phyloP scores from a whole-genome alignment of 23 tunicate genomes.

The Trididemnum miniatum region DNA sequence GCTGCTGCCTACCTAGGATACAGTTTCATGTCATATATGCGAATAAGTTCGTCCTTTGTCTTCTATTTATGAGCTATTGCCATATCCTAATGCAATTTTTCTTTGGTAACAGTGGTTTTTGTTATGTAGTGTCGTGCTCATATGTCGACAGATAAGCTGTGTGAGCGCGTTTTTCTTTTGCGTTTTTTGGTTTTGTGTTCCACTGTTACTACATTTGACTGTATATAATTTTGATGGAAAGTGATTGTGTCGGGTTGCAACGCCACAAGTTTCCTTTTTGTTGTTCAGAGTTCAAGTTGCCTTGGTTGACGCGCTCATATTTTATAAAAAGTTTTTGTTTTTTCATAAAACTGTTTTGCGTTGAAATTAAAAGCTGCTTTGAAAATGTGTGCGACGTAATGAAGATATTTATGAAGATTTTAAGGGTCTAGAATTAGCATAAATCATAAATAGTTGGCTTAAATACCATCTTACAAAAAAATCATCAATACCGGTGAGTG shows the following conservation, averaged over 20 bases:
- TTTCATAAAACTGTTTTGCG: neutral
- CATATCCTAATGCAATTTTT: neutral
- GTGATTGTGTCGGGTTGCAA: neutral
- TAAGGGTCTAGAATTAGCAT: no score
- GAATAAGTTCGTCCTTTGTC: neutral
- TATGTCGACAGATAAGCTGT: neutral
- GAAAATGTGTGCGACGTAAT: no score
- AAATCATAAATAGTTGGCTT: no score
- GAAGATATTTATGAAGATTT: no score
- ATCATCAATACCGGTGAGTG: no score
- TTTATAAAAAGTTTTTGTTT: neutral
- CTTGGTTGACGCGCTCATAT: neutral
- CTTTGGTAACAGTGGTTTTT: neutral
- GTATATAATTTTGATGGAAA: neutral
- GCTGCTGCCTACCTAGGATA: no score
- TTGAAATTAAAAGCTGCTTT: constrained; percentile 12
- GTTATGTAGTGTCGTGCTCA: neutral
- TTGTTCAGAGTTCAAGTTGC: constrained; percentile 19
- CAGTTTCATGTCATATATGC: neutral
- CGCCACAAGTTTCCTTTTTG: neutral
- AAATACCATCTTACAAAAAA: no score
- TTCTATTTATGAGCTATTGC: neutral
- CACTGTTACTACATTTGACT: neutral
- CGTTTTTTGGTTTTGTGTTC: neutral
- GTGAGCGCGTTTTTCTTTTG: neutral